Conservation (phyloP, 2,797 vertebrate genomes). For the Sciurus carolinensis region DNA sequence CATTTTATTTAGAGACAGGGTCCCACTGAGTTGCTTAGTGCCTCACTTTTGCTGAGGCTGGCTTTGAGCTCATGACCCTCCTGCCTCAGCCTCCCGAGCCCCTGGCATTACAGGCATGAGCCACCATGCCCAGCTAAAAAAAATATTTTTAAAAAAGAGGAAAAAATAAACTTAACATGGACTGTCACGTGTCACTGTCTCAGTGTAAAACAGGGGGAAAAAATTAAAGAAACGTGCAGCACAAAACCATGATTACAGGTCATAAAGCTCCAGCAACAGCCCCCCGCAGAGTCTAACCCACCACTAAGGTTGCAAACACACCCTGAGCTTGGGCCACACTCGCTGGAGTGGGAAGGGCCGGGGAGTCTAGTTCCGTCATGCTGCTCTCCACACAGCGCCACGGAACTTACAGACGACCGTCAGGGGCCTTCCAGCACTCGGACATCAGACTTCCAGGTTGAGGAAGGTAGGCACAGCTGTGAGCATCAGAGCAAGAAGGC, state of each 20-base stretch:
- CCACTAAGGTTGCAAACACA: slow-evolving; percentile 66
- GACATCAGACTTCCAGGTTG: slow-evolving; percentile 34
- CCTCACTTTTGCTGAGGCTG: no score
- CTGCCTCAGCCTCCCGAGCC: no score
- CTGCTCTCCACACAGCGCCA: neutral
- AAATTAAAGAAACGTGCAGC: neutral
- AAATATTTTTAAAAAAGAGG: no score
- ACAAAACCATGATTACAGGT: slow-evolving; percentile 53
- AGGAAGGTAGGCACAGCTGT: slow-evolving; percentile 4
- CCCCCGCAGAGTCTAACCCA: slow-evolving; percentile 57
- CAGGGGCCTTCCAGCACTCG: slow-evolving; percentile 17
- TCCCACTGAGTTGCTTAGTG: no score
- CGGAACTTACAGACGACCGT: slow-evolving; percentile 18
- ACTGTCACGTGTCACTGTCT: slow-evolving; percentile 37
- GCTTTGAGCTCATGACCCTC: no score
- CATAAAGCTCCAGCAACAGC: slow-evolving; percentile 61
- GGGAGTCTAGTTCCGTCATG: neutral
- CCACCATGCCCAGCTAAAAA: no score
- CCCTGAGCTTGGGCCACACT: neutral
- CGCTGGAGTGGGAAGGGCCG: neutral
- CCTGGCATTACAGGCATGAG: no score
- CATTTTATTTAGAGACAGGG: no score
- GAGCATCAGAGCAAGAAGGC: slow-evolving; percentile 10
- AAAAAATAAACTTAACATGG: slow-evolving; percentile 22
- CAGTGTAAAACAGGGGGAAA: neutral